phyloP scores from a whole-genome alignment of 2,113 vertebrate genomes.

The human region GRCh38 chr6:11047501-11048000 shows the following conservation, averaged over 20 bases:
- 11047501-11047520: too few relatives aligned
- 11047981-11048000: neutral
- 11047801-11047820: neutral
- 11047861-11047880: neutral
- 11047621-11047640: neutral
- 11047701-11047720: neutral
- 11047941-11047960: neutral
- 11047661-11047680: neutral
- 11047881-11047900: neutral
- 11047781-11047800: neutral
- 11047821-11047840: neutral
- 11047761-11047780: neutral
- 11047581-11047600: neutral
- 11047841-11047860: constrained; percentile 10
- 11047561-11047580: neutral
- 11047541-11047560: neutral
- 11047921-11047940: neutral
- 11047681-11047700: neutral
- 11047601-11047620: neutral
- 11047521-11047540: neutral
- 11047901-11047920: neutral
- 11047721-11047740: neutral
- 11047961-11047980: neutral
- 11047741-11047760: neutral
- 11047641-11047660: neutral